These are phyloP conservation scores for Liposcelis brunnea DNA, from an alignment of 2,888 invertebrate species.

Conservation along the genomic window DNA sequence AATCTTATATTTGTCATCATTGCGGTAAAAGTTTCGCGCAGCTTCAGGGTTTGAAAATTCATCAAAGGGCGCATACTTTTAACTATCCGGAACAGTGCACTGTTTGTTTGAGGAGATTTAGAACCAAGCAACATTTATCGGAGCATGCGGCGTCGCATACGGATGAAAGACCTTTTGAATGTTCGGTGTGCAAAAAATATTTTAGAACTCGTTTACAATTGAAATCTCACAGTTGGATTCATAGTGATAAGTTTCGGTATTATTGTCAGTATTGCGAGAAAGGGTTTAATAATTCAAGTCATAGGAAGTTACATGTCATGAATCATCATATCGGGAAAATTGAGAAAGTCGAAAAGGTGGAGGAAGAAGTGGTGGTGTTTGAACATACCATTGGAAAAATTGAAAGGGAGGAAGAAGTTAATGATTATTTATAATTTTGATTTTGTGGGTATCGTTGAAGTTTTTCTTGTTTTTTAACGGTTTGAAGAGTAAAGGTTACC, in stretches of 20 bases:
- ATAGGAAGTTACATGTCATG: neutral
- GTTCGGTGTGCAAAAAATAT: slow-evolving; percentile 14
- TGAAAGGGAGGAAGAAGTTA: neutral
- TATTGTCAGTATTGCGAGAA: neutral
- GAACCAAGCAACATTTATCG: slow-evolving; percentile 20
- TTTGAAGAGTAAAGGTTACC: no score
- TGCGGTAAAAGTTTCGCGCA: slow-evolving; percentile 6
- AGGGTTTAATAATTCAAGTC: neutral
- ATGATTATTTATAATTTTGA: neutral
- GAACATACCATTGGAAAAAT: no score
- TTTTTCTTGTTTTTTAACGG: no score
- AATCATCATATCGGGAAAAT: no score
- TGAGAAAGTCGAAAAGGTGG: neutral
- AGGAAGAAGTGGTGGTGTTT: neutral
- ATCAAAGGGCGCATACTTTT: slow-evolving; percentile 23
- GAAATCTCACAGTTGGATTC: neutral
- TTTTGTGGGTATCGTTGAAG: no score
- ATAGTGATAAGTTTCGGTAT: neutral
- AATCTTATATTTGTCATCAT: neutral
- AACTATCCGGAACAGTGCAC: slow-evolving; percentile 29
- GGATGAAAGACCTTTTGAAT: slow-evolving; percentile 13
- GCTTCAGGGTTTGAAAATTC: slow-evolving; percentile 3
- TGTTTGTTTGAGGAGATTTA: slow-evolving; percentile 33
- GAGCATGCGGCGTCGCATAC: slow-evolving; percentile 15
- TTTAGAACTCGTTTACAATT: slow-evolving; percentile 7